Evolutionary conservation across 35 echinoderm and acorn worm genomes (phyloP), one percentile per base, ranked within the genome.

Genomic region (Amphiura filiformis): DNA sequence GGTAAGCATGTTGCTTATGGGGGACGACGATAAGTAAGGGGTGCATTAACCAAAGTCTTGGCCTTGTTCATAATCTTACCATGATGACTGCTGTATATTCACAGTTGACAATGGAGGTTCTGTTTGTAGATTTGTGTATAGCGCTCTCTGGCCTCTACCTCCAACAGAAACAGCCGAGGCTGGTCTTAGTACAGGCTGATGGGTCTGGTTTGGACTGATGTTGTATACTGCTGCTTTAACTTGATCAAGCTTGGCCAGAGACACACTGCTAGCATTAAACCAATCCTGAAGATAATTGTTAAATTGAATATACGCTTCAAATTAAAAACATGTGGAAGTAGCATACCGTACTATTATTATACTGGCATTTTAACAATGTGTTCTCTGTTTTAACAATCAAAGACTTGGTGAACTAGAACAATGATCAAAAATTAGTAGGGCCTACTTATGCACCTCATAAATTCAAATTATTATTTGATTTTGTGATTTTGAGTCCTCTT

Each of bases 41-140:
- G 39, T 20, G 1, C n/a, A 33, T 57, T 1, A 84, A 34, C 30
- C 14, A 22, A 28, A 84, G 13, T 31, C 26, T 64, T 11, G 28
- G 20, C 0, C 0, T 20, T 13, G 13, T 42, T 75, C 65, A 11
- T 61, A 15, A 5, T 76, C 61, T 76, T 82, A 93, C 91, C 91
- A 93, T 31, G 91, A 86, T 77, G 90, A 80, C 57, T 87, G 80
- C 56, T 88, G 91, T 35, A 76, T 33, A 64, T 35, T 39, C 28
- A 88, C 39, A 35, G 78, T 35, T 33, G 91, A 87, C 39, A 93
- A 79, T 3, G 91, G 91, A 42, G 91, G 91, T 37, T 87, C 80
- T 26, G 91, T 88, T 30, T 93, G 86, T 31, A 93, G 30, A 56
- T 93, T 86, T 0, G 91, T 93, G 85, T 93, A 93, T 31, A 56